Base-by-base conservation (phyloP, 2,797 vertebrate genomes). In the Podarcis lilfordi region DNA sequence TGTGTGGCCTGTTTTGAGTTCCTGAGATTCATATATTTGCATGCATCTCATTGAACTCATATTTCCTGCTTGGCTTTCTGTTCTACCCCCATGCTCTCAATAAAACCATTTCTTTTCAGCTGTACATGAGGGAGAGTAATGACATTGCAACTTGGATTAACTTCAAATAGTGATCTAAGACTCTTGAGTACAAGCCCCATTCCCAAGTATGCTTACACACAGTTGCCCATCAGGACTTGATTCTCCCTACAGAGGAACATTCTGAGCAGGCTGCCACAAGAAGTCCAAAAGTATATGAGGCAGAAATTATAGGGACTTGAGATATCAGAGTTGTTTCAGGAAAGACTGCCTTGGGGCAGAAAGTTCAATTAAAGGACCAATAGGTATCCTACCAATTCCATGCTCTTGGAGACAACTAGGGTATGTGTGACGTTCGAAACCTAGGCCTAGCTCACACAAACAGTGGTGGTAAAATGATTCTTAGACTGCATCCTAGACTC, bases 1-100 rank as follows among this genome's bases (percentile, higher is more conserved):
- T 86, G 43, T 61, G 19, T 72, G 80, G 10, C 79, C 75, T 86
- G 43, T 83, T 69, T 82, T 83, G n/a, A 64, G 78, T 75, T 43
- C 40, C 9, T 43, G 85, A 64, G 76, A 86, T 71, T 79, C 61
- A 5, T 82, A 29, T 10, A 83, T 86, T 86, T 83, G 74, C 89
- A 83, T 86, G 50, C 6, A 5, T 64, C 27, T 88, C 72, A 69
- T 77, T 71, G 72, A 83, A 69, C 37, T 23, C 61, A 45, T 69
- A 76, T 27, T 83, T 89, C 75, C 74, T 86, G 35, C 64, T 50
- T 55, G 8, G 64, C 23, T 77, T 77, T 82, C 35, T 35, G 13
- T 37, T 50, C 8, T 66, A 9, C 27, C 32, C 32, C n/a, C 27
- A 19, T 8, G 9, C 40, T 35, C 6, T 68, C 64, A 43, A 9